Base-by-base conservation (phyloP, 2,113 vertebrate genomes). In the Ciconia boyciana region DNA sequence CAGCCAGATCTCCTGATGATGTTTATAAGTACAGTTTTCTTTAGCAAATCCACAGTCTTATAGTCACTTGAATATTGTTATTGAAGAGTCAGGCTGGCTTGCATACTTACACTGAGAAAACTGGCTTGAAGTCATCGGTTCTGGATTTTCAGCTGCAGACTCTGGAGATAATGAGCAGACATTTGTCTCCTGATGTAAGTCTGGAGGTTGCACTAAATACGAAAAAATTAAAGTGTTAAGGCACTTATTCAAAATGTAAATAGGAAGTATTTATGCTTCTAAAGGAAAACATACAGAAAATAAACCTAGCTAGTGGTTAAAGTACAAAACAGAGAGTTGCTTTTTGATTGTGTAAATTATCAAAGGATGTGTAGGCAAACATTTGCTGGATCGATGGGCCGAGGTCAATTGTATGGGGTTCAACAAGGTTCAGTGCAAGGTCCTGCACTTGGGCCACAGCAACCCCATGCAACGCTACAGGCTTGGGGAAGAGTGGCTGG, bases 71-170 rank as follows among this genome's bases (percentile, higher is more conserved):
- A 36, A 49, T 29, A 28, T 16, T 21, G 34, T 61, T 43, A 28
- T 10, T 7, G 46, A 55, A 26, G 44, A n/a, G 44, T 31, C 41
- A 52, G 1, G 10, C n/a, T 81, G 43, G 51, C 48, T 61, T 64
- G 83, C 44, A 78, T 89, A 97, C 97, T 98, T 89, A 98, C 97
- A 95, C 17, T 58, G 97, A 86, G 90, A 93, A 90, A 98, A 96
- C 2, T 11, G 91, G n/a, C 92, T 96, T 61, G 90, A 79, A 90
- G 18, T 21, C 11, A 5, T 3, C 20, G 55, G 29, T 31, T 72
- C 60, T 83, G 89, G 62, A 51, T 31, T 82, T 46, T 34, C 31
- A 68, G 61, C 60, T 44, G 44, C 72, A 54, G 86, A 5, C 22
- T 68, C 61, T 48, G 81, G 18, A 78, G 81, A 13, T 44, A 62